phyloP scores from a whole-genome alignment of 2,888 invertebrate species.

The Andrena marginata region DNA sequence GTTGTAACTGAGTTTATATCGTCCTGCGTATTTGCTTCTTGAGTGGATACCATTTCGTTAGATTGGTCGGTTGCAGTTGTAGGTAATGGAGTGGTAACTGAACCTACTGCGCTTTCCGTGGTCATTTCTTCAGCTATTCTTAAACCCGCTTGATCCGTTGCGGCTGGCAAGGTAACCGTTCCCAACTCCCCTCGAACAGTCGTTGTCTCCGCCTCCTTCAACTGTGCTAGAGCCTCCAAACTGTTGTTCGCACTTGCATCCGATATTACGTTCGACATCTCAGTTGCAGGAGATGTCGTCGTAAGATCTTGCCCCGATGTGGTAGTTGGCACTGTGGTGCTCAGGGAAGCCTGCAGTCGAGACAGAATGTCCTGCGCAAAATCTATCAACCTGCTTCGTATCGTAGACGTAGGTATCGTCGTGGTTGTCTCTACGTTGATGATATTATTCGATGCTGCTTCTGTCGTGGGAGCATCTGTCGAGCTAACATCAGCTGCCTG shows the following conservation, averaged over 20 bases:
- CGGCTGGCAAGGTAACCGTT: conserved; percentile 36
- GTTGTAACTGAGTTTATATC: conserved; percentile 26
- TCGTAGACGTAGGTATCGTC: conserved; percentile 30
- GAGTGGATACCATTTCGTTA: conserved; percentile 29
- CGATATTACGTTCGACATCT: conserved; percentile 53
- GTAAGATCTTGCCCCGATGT: neutral
- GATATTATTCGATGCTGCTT: conserved; percentile 40
- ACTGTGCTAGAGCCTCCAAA: conserved; percentile 38
- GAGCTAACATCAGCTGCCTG: conserved; percentile 26
- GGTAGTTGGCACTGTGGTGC: neutral
- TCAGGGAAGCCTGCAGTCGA: conserved; percentile 46
- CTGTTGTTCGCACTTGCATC: conserved; percentile 31
- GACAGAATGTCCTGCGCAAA: conserved; percentile 66
- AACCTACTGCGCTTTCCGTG: conserved; percentile 52
- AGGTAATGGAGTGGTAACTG: conserved; percentile 36
- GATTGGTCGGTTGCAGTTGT: conserved; percentile 25
- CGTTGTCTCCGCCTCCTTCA: conserved; percentile 23
- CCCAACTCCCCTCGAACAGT: conserved; percentile 50
- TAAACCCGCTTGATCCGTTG: conserved; percentile 36
- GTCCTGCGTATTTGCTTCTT: conserved; percentile 38
- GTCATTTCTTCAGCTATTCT: conserved; percentile 41
- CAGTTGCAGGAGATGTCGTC: conserved; percentile 32
- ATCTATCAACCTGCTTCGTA: conserved; percentile 62
- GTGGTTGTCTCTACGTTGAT: conserved; percentile 51
- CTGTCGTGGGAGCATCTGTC: conserved; percentile 52